These are phyloP conservation scores for Alligator mississippiensis DNA, from an alignment of 2,113 vertebrate genomes.

Conservation along the genomic window DNA sequence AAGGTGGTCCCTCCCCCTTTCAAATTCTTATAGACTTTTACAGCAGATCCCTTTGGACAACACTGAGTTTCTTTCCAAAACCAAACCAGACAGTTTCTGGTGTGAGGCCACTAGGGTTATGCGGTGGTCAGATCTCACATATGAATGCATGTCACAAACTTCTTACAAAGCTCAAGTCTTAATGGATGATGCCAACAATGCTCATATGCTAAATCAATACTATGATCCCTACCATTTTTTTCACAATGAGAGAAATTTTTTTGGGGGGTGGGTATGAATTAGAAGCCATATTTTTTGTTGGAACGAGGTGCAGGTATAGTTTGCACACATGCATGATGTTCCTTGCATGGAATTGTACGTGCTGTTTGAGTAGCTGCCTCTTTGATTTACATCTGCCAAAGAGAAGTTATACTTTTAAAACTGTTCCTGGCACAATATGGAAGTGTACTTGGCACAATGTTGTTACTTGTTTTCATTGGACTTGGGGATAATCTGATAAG, in stretches of 20 bases:
- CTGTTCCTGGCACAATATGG: neutral
- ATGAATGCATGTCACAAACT: neutral
- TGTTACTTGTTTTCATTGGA: neutral
- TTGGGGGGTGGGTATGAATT: too few species aligned
- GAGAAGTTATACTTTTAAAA: neutral
- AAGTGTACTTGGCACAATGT: neutral
- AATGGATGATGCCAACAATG: neutral
- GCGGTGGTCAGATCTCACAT: neutral
- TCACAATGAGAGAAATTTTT: neutral
- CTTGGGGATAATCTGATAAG: too few species aligned
- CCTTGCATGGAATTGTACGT: neutral
- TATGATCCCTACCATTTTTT: too few species aligned
- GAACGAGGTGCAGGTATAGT: neutral
- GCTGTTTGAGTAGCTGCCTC: neutral
- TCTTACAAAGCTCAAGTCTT: neutral
- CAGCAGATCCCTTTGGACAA: neutral
- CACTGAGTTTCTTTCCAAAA: neutral
- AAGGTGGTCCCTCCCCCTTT: neutral
- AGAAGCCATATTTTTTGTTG: neutral
- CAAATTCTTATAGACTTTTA: neutral
- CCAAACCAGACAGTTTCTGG: neutral
- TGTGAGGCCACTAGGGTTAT: neutral
- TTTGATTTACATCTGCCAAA: neutral
- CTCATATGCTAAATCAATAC: neutral
- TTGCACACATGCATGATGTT: neutral